These are phyloP conservation scores for Trinectes maculatus DNA, from an alignment of 2,113 vertebrate species.

Conservation along the genomic window DNA sequence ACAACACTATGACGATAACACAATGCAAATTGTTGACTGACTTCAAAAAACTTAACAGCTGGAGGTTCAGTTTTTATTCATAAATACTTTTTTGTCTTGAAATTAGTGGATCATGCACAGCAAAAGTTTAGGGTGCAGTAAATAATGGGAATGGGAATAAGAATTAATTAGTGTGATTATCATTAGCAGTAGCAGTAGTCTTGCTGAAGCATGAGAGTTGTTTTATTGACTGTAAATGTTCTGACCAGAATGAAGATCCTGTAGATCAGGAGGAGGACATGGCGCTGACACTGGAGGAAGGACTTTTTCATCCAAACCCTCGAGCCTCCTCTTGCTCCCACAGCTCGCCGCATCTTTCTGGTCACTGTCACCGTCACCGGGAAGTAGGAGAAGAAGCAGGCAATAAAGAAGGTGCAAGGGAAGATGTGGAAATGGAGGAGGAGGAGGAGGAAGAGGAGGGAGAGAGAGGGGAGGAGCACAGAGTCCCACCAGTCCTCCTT, in stretches of 20 bases:
- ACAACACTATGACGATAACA: neutral
- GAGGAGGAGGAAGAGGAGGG: slow-evolving; percentile 39
- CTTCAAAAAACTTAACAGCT: too few relatives aligned
- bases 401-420: neutral
- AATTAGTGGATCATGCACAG: too few relatives aligned
- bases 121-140: too few relatives aligned
- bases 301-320: slow-evolving; percentile 29
- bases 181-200: too few relatives aligned
- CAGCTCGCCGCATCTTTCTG: slow-evolving; percentile 41
- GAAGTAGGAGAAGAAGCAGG: slow-evolving; percentile 3
- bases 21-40: too few relatives aligned
- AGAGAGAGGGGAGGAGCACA: slow-evolving; percentile 39
- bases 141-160: too few relatives aligned
- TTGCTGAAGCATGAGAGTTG: too few relatives aligned
- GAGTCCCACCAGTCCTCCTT: slow-evolving; percentile 32
- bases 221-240: neutral
- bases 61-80: too few relatives aligned
- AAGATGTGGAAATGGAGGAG: slow-evolving; percentile 33
- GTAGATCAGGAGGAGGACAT: slow-evolving; percentile 57
- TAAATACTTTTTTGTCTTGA: too few relatives aligned
- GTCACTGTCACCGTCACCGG: slow-evolving; percentile 29
- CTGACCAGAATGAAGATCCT: slow-evolving; percentile 58
- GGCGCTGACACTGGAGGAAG: slow-evolving; percentile 46
- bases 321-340: slow-evolving; percentile 35
- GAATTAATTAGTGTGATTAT: too few relatives aligned